Base-by-base conservation (phyloP, 1,140 invertebrate genomes). In the Pseudomyrmex cubaensis region DNA sequence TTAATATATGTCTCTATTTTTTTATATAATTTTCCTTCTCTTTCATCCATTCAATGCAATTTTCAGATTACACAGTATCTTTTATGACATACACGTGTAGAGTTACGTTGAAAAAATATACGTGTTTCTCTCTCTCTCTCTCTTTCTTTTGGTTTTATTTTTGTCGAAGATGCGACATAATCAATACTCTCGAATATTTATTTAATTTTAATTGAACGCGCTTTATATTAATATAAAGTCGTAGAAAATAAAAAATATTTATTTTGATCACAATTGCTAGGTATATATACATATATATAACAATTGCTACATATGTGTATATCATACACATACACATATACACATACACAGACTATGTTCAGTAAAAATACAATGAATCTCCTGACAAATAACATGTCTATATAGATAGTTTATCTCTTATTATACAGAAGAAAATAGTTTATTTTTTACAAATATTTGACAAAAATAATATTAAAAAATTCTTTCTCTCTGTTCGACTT, bases 61-160 rank as follows among this genome's bases (percentile, higher is more conserved):
- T 35, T 35, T 35, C 44, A 20, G 74, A 57, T 75, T 35, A 62
- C 56, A 52, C 70, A 44, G 52, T 52, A 10, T 63, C 15, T n/a
- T 61, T 67, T 72, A 67, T 52, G 67, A 86, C 48, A 48, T 86
- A 82, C 25, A 2, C 25, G 20, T 85, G 0, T 20, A 20, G 80
- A 85, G 84, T 86, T 89, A 74, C 78, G 87, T 89, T 76, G 66
- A 70, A 89, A 87, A 88, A 84, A 88, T 84, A 88, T 83, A 76
- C 20, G 4, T 63, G 17, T 54, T 12, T 35, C n/a, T 75, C 12
- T 15, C 13, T 74, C 22, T 48, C 13, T 57, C n/a, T 73, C 5
- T 48, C 13, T 57, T 10, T 73, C 5, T 69, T 20, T 20, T 20
- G 20, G 20, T 9, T 64, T 20, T 35, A 4, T 35, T 35, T 35